Evolutionary conservation across 2,797 vertebrate species (phyloP).

Genomic region (Coreius guichenoti): DNA sequence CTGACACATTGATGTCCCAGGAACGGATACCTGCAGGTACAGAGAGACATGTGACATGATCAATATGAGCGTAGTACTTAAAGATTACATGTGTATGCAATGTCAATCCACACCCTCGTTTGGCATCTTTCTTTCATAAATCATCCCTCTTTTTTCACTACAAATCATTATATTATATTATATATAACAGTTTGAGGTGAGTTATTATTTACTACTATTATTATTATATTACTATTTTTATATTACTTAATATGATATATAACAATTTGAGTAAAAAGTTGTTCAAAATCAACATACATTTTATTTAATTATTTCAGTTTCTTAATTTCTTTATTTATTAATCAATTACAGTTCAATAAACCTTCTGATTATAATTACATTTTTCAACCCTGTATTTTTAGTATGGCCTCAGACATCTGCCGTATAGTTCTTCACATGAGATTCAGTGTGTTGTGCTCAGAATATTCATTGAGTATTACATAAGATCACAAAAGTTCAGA

Average conservation of each 20-base stretch:
- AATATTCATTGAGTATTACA: constrained; percentile 51
- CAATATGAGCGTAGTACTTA: not conserved
- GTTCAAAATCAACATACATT: not conserved
- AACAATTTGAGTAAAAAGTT: not conserved
- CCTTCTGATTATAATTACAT: not conserved
- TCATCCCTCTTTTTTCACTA: not conserved
- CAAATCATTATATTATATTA: not conserved
- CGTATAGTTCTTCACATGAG: not conserved
- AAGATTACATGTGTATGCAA: not conserved
- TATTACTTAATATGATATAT: not conserved
- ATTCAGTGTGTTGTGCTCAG: constrained; percentile 23
- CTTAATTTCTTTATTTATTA: not conserved
- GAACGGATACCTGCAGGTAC: constrained; percentile 87
- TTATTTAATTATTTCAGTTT: not conserved
- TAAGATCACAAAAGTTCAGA: constrained; percentile 51
- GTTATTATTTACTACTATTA: not conserved
- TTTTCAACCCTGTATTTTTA: not conserved
- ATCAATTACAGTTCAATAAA: not conserved
- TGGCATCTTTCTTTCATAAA: not conserved
- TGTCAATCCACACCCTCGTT: not conserved
- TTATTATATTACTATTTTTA: not conserved
- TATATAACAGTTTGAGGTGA: not conserved
- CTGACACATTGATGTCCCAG: constrained; percentile 86
- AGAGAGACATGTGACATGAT: constrained; percentile 36
- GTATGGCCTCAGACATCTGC: not conserved